Percentiles rank a stretch among this genome's conserved stretches.
Conservation (phyloP, 2,113 vertebrate genomes). For the Pholis gunnellus region DNA sequence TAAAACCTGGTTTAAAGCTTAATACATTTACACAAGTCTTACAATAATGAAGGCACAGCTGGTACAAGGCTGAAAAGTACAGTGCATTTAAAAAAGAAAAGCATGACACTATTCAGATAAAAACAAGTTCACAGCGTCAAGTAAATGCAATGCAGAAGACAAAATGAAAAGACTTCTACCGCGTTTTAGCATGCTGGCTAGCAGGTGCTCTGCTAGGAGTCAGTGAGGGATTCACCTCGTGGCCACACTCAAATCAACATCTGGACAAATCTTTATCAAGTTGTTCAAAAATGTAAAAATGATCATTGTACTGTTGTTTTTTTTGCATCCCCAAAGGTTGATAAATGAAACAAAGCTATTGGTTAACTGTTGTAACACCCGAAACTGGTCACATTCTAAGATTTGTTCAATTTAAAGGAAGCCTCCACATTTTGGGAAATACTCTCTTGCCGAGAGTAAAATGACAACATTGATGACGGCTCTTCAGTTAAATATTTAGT, state of each 20-base stretch:
- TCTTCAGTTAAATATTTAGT: neutral
- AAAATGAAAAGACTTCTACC: slow-evolving; percentile 26
- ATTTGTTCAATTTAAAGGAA: slow-evolving; percentile 9
- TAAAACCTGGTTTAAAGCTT: slow-evolving; percentile 85
- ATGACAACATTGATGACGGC: neutral
- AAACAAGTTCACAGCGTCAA: slow-evolving; percentile 87
- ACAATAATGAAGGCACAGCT: slow-evolving; percentile 95
- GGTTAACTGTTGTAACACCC: neutral
- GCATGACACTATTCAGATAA: slow-evolving; percentile 65
- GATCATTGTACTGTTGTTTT: neutral
- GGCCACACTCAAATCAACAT: neutral
- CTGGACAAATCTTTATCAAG: neutral
- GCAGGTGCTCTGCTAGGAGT: slow-evolving; percentile 61
- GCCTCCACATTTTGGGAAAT: neutral
- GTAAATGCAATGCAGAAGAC: slow-evolving; percentile 47
- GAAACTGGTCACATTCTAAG: neutral
- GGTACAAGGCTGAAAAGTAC: slow-evolving; percentile 89
- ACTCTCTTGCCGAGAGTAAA: neutral
- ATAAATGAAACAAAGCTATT: neutral
- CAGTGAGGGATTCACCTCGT: slow-evolving; percentile 11
- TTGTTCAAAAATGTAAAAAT: neutral
- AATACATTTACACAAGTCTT: slow-evolving; percentile 89
- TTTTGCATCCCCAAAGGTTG: neutral
- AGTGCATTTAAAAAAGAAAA: slow-evolving; percentile 80
- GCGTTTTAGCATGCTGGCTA: slow-evolving; percentile 23